Conservation (phyloP, 2,113 vertebrate genomes). For the Gymnorhina tibicen region DNA sequence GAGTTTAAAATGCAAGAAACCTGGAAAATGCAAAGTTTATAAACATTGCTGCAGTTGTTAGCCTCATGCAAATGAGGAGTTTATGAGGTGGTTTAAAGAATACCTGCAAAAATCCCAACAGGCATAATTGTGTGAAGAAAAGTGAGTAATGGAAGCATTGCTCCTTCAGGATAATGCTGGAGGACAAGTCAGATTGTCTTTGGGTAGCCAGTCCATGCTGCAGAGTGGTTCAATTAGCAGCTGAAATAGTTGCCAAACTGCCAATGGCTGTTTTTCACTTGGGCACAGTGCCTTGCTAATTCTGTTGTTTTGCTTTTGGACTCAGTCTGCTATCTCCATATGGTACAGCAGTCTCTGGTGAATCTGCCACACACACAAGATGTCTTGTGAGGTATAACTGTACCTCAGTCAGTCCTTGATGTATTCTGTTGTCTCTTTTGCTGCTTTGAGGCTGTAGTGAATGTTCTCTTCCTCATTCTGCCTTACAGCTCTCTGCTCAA, state of each 20-base stretch:
- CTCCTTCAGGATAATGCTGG: not conserved
- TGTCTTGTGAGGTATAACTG: not conserved
- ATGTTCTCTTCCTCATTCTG: not conserved
- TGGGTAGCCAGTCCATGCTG: not conserved
- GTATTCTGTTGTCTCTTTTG: not conserved
- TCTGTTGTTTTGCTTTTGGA: not conserved
- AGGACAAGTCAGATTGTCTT: not conserved
- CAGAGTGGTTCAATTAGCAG: not conserved
- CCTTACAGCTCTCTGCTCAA: not conserved
- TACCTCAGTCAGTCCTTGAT: not conserved
- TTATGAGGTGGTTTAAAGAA: not conserved
- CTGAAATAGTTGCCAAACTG: not conserved
- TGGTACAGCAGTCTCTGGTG: not conserved
- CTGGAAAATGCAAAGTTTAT: not conserved
- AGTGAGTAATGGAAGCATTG: not conserved
- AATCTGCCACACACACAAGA: not conserved
- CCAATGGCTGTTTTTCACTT: not conserved
- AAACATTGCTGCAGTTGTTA: not conserved
- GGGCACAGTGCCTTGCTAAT: not conserved
- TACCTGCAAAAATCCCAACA: not conserved
- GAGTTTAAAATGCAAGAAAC: not conserved
- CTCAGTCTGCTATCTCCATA: not conserved
- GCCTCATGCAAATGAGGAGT: not conserved
- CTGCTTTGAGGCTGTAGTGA: not conserved
- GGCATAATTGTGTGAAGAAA: not conserved